Base-by-base conservation (phyloP, 2,888 invertebrate species). In the Mycalesis mineus region DNA sequence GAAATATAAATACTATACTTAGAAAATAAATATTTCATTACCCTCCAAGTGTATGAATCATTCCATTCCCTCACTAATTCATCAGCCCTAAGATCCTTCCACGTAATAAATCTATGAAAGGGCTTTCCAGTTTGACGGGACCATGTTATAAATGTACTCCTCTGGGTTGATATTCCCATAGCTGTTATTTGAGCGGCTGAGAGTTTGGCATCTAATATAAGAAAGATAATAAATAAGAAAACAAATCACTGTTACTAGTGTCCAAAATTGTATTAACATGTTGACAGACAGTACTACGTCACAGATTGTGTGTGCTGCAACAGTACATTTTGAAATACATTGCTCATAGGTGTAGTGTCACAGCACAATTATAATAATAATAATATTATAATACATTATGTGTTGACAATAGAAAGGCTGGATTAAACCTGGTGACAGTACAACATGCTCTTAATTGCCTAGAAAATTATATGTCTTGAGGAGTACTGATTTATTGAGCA, bases 1-100 rank as follows among this genome's bases (percentile, higher is more conserved):
- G 11, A n/a, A 37, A 37, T 6, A 33, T 2, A 33, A 9, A 33
- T 2, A 5, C 7, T 17, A 42, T 17, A 28, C 4, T 22, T 42
- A 33, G 29, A 4, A 14, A 29, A 45, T 7, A 45, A 29, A n/a
- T 29, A 44, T 15, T 36, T 36, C 11, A 36, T 4, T 68, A 93
- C 92, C 84, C 92, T 94, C 84, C 95, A 90, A 4, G 91, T 92
- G 55, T 93, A 84, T n/a, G 95, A 95, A 13, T 91, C 81, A 74
- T 97, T 96, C 95, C 95, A 96, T 68, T 92, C 87, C 60, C 93
- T 91, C 0, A 96, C 96, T 57, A 95, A 80, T 40, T 90, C 81
- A 69, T 94, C 92, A 15, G 95, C 95, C 55, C 97, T 91, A 61
- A 95, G 75, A 79, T 98, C 98, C 76, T 97, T 96, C 98, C 98